A percentile compares a stretch with the other conserved stretches of the same genome.
Conservation (phyloP, 2,797 vertebrate genomes). For the Oreonectes daqikongensis region DNA sequence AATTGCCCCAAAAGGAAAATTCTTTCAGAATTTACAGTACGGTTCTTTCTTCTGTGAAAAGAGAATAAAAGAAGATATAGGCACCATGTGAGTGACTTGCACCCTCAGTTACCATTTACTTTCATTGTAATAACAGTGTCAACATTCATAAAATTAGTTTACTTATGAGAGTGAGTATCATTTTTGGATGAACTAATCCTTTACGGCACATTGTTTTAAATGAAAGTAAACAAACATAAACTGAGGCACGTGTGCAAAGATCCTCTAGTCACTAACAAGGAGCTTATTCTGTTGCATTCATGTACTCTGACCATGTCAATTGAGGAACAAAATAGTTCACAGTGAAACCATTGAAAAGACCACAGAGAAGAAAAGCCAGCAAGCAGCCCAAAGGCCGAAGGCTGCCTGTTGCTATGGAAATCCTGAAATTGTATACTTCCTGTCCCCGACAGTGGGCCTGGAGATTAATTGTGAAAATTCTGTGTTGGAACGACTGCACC, state of each 20-base stretch:
- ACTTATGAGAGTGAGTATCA: too few species aligned
- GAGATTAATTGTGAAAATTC: conserved; percentile 75
- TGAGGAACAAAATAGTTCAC: conserved; percentile 44
- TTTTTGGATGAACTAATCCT: neutral
- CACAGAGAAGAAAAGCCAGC: conserved; percentile 37
- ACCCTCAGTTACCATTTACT: too few species aligned
- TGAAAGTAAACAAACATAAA: neutral
- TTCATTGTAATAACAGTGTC: too few species aligned
- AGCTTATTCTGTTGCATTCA: conserved; percentile 35
- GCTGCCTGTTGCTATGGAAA: conserved; percentile 71
- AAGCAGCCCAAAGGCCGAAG: conserved; percentile 54
- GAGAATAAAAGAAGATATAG: too few species aligned
- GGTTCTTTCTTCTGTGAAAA: too few species aligned
- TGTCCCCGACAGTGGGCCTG: conserved; percentile 65
- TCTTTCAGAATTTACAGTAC: too few species aligned
- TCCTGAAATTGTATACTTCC: conserved; percentile 79
- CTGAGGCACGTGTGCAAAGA: conserved; percentile 3
- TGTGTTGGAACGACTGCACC: conserved; percentile 64
- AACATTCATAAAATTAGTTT: too few species aligned
- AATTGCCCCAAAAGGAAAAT: too few species aligned
- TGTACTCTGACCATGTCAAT: conserved; percentile 30
- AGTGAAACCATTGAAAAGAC: conserved; percentile 53
- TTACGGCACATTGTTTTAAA: neutral
- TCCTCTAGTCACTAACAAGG: conserved; percentile 10
- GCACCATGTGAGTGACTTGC: too few species aligned